A percentile compares a stretch with the other conserved stretches of the same genome.
phyloP scores from a whole-genome alignment of 2,113 vertebrate genomes.

The Atlantisia rogersi region DNA sequence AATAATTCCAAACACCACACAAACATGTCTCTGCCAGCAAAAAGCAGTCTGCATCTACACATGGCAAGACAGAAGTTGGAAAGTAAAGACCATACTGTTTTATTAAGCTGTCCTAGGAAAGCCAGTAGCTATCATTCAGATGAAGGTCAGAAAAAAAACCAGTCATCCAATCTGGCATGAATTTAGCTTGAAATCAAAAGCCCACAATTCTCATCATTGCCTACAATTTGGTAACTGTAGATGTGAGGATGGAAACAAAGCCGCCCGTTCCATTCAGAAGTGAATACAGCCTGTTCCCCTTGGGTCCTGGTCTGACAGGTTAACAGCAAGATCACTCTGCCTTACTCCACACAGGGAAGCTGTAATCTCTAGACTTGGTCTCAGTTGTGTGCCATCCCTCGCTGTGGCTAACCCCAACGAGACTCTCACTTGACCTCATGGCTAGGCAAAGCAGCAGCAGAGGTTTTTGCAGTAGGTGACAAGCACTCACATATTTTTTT shows the following conservation, averaged over 20 bases:
- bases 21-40: background rate
- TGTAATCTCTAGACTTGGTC: accelerated
- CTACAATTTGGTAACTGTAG: background rate
- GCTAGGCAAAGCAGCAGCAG: background rate
- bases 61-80: background rate
- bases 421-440: background rate
- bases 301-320: background rate
- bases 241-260: background rate
- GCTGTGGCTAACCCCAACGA: background rate
- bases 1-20: background rate
- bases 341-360: background rate
- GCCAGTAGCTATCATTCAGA: background rate
- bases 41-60: background rate
- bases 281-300: background rate
- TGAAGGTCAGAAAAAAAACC: background rate
- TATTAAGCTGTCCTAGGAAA: background rate
- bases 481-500: background rate
- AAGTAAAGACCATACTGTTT: background rate
- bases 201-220: background rate
- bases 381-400: background rate
- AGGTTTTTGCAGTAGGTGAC: background rate
- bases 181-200: background rate
- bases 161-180: background rate
- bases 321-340: background rate
- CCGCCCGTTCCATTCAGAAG: background rate